These are phyloP conservation scores for Camponotus vicinus DNA, from an alignment of 1,140 invertebrate species.

Conservation along the genomic window DNA sequence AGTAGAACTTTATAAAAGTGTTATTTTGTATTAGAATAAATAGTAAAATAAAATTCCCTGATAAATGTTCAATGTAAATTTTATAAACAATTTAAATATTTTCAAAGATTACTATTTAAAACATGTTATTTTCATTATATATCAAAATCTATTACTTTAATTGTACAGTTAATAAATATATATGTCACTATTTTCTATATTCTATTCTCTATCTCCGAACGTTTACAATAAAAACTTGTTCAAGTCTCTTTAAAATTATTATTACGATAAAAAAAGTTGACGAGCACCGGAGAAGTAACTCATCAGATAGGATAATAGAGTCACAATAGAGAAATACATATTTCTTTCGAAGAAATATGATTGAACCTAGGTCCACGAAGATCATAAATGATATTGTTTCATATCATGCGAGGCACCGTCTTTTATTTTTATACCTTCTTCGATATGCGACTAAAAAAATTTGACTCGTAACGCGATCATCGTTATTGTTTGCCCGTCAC, in stretches of 20 bases:
- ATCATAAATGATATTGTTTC: slow-evolving; percentile 44
- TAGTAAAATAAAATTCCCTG: background rate
- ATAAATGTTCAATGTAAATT: slow-evolving; percentile 7
- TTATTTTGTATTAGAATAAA: slow-evolving; percentile 1
- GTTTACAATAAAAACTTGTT: slow-evolving; percentile 21
- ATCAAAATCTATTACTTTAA: slow-evolving; percentile 26
- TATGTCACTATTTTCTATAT: slow-evolving; percentile 1
- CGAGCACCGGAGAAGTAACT: background rate
- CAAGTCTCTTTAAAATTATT: slow-evolving; percentile 25
- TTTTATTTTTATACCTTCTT: slow-evolving; percentile 47
- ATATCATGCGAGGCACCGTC: slow-evolving; percentile 58
- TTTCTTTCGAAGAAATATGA: slow-evolving; percentile 41
- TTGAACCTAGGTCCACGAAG: slow-evolving; percentile 46
- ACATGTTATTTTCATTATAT: background rate
- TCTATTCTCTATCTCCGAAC: background rate
- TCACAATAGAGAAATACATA: slow-evolving; percentile 16
- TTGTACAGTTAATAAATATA: background rate
- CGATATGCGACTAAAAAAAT: slow-evolving; percentile 57
- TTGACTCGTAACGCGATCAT: slow-evolving; percentile 40
- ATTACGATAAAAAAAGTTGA: slow-evolving; percentile 32
- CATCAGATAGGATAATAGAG: slow-evolving; percentile 14
- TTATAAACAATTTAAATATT: background rate
- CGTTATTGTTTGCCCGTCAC: slow-evolving; percentile 52
- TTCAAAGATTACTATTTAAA: background rate
- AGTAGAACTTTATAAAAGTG: slow-evolving; percentile 3